These are phyloP conservation scores for Leptinotarsa undecemlineata DNA, from an alignment of 1,140 invertebrate genomes.

Conservation along the genomic window DNA sequence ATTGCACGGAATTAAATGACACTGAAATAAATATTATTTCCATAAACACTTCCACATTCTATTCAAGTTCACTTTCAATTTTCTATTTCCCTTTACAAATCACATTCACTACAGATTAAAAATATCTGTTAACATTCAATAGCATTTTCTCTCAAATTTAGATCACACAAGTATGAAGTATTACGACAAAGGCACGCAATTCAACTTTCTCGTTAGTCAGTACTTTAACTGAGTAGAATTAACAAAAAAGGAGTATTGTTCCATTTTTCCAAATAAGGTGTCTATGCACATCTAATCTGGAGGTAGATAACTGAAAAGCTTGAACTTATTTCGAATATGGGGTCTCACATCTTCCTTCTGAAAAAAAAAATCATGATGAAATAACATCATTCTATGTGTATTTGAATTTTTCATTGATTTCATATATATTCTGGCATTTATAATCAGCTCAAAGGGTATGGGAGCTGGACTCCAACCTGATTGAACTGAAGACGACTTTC, in stretches of 20 bases:
- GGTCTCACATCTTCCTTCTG: conserved; percentile 91
- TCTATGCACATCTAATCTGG: conserved; percentile 67
- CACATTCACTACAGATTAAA: too few species aligned
- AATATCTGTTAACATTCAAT: too few species aligned
- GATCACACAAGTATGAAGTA: background rate
- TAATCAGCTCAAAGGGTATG: too few species aligned
- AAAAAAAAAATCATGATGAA: conserved; percentile 43
- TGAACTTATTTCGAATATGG: conserved; percentile 86
- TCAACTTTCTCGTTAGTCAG: conserved; percentile 41
- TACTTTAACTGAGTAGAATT: conserved; percentile 40
- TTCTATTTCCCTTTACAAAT: too few species aligned
- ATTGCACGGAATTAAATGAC: conserved; percentile 4
- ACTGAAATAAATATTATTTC: conserved; percentile 20
- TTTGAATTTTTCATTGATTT: too few species aligned
- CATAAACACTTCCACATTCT: conserved; percentile 27
- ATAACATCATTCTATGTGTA: too few species aligned
- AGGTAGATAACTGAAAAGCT: conserved; percentile 84
- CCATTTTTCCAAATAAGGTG: conserved; percentile 36
- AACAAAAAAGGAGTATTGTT: conserved; percentile 36
- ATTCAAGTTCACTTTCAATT: conserved; percentile 3
- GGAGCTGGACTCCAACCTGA: too few species aligned
- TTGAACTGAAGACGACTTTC: too few species aligned
- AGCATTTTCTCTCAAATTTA: background rate
- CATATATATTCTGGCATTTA: too few species aligned
- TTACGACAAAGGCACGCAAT: conserved; percentile 35